phyloP scores from a whole-genome alignment of 1,140 invertebrate species.

The Ips typographus region DNA sequence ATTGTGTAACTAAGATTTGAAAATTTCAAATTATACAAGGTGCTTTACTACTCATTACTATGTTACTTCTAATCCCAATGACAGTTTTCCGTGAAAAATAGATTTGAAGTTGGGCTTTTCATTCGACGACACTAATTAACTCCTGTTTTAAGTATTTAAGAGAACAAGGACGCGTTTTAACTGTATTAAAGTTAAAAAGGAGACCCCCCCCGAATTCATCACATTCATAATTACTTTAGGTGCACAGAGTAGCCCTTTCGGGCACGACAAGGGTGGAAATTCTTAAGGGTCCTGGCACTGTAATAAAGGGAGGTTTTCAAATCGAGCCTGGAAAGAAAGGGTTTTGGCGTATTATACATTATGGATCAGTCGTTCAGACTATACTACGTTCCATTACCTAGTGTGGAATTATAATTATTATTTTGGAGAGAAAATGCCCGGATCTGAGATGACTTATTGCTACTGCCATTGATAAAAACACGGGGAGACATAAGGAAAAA shows the following conservation, averaged over 20 bases:
- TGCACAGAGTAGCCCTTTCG: slow-evolving; percentile 42
- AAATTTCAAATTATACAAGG: too few relatives aligned
- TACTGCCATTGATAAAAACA: slow-evolving; percentile 26
- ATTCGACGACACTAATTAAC: slow-evolving; percentile 34
- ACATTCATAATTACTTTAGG: slow-evolving; percentile 48
- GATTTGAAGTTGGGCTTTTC: too few relatives aligned
- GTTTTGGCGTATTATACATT: slow-evolving; percentile 12
- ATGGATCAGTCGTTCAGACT: slow-evolving; percentile 4
- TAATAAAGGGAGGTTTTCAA: slow-evolving; percentile 13
- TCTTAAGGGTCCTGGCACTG: slow-evolving; percentile 32
- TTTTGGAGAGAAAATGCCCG: not conserved
- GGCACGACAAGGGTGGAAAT: slow-evolving; percentile 34
- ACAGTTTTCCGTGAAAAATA: too few relatives aligned
- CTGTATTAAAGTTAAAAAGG: slow-evolving; percentile 47
- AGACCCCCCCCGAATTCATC: slow-evolving; percentile 42
- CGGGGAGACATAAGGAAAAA: slow-evolving; percentile 26
- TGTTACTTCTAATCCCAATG: too few relatives aligned
- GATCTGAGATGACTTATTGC: slow-evolving; percentile 28
- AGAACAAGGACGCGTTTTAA: slow-evolving; percentile 42
- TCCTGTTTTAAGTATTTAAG: slow-evolving; percentile 41
- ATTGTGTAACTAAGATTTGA: too few relatives aligned
- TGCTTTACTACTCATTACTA: too few relatives aligned
- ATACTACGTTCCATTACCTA: too few relatives aligned
- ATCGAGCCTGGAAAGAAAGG: slow-evolving; percentile 23
- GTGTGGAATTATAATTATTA: too few relatives aligned